Evolutionary conservation across 2,113 vertebrate genomes (phyloP).

Genomic region (Tautogolabrus adspersus): DNA sequence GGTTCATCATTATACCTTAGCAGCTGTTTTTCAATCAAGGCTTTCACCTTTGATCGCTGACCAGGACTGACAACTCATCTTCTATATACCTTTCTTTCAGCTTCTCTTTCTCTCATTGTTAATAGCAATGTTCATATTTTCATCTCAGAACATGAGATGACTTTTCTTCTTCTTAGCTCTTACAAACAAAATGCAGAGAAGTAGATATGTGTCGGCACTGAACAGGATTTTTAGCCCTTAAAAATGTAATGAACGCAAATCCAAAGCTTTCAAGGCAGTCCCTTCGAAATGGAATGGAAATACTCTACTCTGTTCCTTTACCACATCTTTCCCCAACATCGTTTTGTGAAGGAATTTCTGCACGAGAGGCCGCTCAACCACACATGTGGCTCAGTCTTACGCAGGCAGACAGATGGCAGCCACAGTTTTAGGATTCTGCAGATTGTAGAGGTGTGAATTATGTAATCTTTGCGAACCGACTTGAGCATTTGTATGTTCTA

Average conservation of each 20-base stretch:
- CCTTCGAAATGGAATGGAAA: constrained; percentile 44
- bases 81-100: neutral
- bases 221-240: neutral
- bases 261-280: constrained; percentile 14
- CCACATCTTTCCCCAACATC: constrained; percentile 40
- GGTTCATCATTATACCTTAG: constrained; percentile 58
- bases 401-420: constrained; percentile 56
- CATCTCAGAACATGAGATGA: neutral
- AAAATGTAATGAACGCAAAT: neutral
- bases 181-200: neutral
- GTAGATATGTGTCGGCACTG: neutral
- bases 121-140: neutral
- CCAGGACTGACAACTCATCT: neutral
- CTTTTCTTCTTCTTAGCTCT: neutral
- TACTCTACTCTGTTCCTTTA: constrained; percentile 25
- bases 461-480: constrained; percentile 60
- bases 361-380: constrained; percentile 14
- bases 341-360: constrained; percentile 51
- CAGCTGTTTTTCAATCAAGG: constrained; percentile 32
- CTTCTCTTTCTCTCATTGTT: neutral
- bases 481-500: constrained; percentile 4
- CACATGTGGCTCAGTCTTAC: constrained; percentile 30
- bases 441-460: constrained; percentile 67
- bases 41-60: constrained; percentile 52
- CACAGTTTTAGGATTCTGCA: constrained; percentile 25